Conservation (phyloP, 2,797 vertebrate genomes). For the Pseudochaenichthys georgianus region DNA sequence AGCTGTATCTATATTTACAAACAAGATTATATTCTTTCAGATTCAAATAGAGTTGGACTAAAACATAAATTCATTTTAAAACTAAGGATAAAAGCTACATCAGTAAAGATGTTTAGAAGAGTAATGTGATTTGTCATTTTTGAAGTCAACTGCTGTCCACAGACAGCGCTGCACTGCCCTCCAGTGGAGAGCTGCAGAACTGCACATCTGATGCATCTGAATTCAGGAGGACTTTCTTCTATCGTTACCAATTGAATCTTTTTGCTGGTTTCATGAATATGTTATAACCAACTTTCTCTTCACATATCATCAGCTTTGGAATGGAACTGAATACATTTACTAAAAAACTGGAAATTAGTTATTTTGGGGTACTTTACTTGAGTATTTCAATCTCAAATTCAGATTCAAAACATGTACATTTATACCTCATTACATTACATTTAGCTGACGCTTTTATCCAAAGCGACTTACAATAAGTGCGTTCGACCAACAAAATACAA, state of each 20-base stretch:
- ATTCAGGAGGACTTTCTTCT: neutral
- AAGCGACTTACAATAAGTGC: too few relatives aligned
- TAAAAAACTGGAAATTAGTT: too few relatives aligned
- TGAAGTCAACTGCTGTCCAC: neutral
- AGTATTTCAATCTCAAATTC: too few relatives aligned
- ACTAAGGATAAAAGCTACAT: constrained; percentile 24
- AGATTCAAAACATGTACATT: too few relatives aligned
- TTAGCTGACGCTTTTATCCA: too few relatives aligned
- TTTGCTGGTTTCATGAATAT: neutral
- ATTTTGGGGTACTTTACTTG: too few relatives aligned
- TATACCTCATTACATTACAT: too few relatives aligned
- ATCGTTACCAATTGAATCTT: neutral
- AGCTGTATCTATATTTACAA: neutral
- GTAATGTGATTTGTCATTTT: neutral
- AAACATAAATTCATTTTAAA: constrained; percentile 5
- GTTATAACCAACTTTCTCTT: neutral
- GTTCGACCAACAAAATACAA: too few relatives aligned
- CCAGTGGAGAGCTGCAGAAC: constrained; percentile 69
- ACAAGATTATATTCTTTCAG: neutral
- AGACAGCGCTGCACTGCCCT: constrained; percentile 77
- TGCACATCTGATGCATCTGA: constrained; percentile 2
- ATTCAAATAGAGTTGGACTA: neutral
- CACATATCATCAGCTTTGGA: neutral
- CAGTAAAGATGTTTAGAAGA: neutral
- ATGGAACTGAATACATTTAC: too few relatives aligned